Evolutionary conservation across 2,113 vertebrate species (phyloP).

Genomic region (Phoenicopterus ruber): DNA sequence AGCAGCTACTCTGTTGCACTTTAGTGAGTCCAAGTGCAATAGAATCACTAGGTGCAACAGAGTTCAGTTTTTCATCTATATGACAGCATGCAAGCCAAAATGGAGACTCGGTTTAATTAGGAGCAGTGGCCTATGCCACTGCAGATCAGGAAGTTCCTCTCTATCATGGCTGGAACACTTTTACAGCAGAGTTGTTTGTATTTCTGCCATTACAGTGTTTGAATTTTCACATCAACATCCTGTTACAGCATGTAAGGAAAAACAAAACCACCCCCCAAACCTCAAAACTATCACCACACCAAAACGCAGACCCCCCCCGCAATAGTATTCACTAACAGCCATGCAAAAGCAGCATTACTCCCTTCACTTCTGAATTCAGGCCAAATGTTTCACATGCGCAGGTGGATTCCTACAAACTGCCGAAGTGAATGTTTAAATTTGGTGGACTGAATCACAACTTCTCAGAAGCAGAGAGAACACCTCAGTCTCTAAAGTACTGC

Average conservation of each 20-base stretch:
- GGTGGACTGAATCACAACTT: neutral
- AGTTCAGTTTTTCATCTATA: neutral
- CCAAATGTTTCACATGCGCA: neutral
- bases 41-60: neutral
- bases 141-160: neutral
- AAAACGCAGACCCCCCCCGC: fast-evolving
- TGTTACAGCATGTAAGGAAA: neutral
- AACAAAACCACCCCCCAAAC: neutral
- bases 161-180: neutral
- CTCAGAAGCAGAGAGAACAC: neutral
- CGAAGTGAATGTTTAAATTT: neutral
- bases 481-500: neutral
- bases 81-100: neutral
- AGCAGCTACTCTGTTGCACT: neutral
- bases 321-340: neutral
- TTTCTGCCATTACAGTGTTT: neutral
- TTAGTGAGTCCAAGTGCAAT: neutral
- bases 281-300: neutral
- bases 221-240: neutral
- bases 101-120: neutral
- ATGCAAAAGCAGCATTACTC: neutral
- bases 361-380: neutral
- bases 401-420: neutral
- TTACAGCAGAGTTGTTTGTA: neutral
- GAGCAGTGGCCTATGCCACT: neutral